Percentiles rank a stretch among this genome's conserved stretches.
These are phyloP conservation scores for Corythornis madagascariensis DNA, from an alignment of 2,113 vertebrate species.

Conservation along the genomic window DNA sequence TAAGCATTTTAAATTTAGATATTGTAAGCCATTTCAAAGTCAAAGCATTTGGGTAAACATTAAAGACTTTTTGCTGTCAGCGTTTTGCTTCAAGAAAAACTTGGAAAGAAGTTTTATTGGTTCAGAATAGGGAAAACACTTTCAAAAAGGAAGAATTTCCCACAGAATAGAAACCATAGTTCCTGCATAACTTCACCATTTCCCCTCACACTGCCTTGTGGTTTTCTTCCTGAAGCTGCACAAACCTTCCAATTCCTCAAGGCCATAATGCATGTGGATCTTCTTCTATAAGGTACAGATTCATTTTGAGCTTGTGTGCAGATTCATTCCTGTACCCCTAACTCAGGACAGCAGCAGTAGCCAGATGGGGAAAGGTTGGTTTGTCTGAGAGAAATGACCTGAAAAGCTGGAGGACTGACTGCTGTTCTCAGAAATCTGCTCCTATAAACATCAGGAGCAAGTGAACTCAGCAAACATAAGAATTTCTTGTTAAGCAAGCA, in stretches of 20 bases:
- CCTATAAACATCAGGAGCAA: conserved; percentile 24
- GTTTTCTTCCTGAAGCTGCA: not conserved
- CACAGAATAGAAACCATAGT: not conserved
- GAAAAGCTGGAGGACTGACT: conserved; percentile 14
- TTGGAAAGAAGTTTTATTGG: not conserved
- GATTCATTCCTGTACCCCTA: not conserved
- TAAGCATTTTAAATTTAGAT: not conserved
- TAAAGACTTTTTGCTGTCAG: not conserved
- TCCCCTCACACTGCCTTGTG: not conserved
- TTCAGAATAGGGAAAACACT: not conserved
- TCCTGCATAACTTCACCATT: not conserved
- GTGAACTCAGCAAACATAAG: conserved; percentile 31
- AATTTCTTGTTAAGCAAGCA: conserved; percentile 19
- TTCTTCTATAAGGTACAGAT: not conserved
- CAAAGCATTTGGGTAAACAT: not conserved
- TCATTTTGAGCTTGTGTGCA: not conserved
- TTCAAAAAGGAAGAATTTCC: not conserved
- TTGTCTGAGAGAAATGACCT: conserved; percentile 38
- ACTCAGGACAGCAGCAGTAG: not conserved
- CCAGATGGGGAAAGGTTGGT: not conserved
- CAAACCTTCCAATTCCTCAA: not conserved
- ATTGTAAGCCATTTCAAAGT: not conserved
- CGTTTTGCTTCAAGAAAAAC: not conserved
- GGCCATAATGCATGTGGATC: not conserved
- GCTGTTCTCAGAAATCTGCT: conserved; percentile 54